Evolutionary conservation across 2,797 vertebrate species (phyloP).

Genomic region (Pachyuromys duprasi): DNA sequence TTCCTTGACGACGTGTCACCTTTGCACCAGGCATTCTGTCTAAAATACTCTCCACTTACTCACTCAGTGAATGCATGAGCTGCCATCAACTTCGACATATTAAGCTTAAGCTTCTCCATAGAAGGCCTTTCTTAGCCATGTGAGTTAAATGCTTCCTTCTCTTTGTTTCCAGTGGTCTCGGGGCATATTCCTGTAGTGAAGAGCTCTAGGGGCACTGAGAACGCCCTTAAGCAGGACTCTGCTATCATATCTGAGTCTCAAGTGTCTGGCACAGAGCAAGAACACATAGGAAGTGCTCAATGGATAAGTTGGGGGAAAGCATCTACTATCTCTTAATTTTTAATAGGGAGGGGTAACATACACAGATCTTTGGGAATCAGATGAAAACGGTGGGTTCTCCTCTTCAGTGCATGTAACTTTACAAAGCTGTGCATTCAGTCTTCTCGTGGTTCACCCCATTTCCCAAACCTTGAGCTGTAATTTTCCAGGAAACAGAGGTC

Average conservation of each 20-base stretch:
- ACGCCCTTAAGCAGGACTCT: neutral
- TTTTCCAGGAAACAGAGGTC: constrained; percentile 55
- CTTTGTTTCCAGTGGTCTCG: neutral
- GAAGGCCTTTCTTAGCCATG: neutral
- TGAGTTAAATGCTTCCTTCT: neutral
- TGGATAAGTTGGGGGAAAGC: neutral
- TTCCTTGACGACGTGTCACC: neutral
- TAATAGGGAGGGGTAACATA: neutral
- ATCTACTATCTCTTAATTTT: neutral
- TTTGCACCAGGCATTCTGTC: neutral
- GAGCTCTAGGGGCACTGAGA: neutral
- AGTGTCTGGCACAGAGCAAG: neutral
- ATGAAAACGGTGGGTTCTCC: neutral
- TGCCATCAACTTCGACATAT: neutral
- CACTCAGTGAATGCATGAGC: neutral
- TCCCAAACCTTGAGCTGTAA: constrained; percentile 37
- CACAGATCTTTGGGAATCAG: neutral
- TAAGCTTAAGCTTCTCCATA: neutral
- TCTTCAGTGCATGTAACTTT: neutral
- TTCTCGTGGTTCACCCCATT: neutral
- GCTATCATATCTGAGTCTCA: neutral
- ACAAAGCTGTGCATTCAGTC: neutral
- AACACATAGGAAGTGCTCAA: neutral
- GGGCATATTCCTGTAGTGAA: neutral
- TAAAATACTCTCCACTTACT: neutral